phyloP scores from a whole-genome alignment of 2,113 vertebrate species.

The Dissostichus mawsoni region DNA sequence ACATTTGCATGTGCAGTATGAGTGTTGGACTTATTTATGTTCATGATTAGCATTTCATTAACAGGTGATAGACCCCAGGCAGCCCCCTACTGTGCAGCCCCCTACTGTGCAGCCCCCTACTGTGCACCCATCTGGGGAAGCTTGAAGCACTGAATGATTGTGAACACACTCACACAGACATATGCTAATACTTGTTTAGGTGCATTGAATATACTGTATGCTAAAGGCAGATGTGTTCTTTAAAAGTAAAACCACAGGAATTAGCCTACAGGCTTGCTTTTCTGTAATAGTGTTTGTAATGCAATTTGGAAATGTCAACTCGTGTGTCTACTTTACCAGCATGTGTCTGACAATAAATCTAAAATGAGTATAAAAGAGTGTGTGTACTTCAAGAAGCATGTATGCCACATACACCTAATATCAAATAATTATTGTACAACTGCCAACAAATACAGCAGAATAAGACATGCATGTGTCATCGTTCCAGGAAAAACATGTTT shows the following conservation, averaged over 20 bases:
- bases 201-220: not conserved
- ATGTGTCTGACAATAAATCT: no score
- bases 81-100: conserved; percentile 43
- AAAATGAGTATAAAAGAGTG: not conserved
- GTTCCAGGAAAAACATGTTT: not conserved
- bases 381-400: not conserved
- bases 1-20: conserved; percentile 10
- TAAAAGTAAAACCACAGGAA: not conserved
- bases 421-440: not conserved
- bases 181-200: not conserved
- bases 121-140: conserved; percentile 52
- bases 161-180: conserved; percentile 5
- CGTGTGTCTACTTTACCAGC: no score
- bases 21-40: conserved; percentile 42
- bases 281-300: not conserved
- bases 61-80: conserved; percentile 57
- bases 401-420: not conserved
- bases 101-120: conserved; percentile 48
- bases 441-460: not conserved
- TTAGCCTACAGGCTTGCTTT: no score
- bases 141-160: not conserved
- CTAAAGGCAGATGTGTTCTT: not conserved
- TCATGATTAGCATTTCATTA: conserved; percentile 60
- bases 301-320: not conserved
- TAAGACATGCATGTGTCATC: not conserved